Evolutionary conservation across 2,113 vertebrate species (phyloP), one percentile per base, ranked within the genome.

Genomic region (Trachemys scripta): DNA sequence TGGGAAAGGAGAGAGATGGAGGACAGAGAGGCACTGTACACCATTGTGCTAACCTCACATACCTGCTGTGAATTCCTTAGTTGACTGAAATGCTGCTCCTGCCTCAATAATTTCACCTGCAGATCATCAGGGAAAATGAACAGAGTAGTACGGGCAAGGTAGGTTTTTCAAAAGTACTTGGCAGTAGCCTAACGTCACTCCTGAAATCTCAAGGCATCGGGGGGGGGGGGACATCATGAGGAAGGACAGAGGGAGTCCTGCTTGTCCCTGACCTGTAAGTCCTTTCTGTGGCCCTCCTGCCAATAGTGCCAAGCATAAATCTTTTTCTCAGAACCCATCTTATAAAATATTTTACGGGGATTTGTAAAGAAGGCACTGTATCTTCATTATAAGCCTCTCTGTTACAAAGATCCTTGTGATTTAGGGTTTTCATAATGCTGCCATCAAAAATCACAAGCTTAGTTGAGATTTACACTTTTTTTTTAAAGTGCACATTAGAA

Each of bases 21-120:
- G 42, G 47, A 90, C 0, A 1, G 9, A 78, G 53, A 51, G 13
- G 29, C 82, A 89, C 84, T 42, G 4, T 49, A 35, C 19, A 51
- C 35, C 4, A 16, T 20, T 29, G 56, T 7, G 20, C 54, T 22
- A 54, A 83, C 0, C 0, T 53, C 10, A 27, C 75, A 27, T 25
- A 27, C 11, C 42, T 45, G 6, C 24, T 47, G 38, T 78, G 38
- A 25, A 27, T 47, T 78, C 42, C 75, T 78, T 78, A 47, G 42
- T 7, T 78, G 42, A 47, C 22, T 76, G 17, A n/a, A n/a, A 69
- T 69, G 35, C 62, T 69, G 24, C 12, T 27, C 72, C 12, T 45
- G 24, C 72, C 42, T 76, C 42, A 13, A 22, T 76, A 42, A 76
- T 13, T 76, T 76, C 24, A 76, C 72, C 11, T 75, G 14, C 27